Evolutionary conservation across 1,140 invertebrate genomes (phyloP), one percentile per base, ranked within the genome.

Genomic region (Diploscapter pachys): DNA sequence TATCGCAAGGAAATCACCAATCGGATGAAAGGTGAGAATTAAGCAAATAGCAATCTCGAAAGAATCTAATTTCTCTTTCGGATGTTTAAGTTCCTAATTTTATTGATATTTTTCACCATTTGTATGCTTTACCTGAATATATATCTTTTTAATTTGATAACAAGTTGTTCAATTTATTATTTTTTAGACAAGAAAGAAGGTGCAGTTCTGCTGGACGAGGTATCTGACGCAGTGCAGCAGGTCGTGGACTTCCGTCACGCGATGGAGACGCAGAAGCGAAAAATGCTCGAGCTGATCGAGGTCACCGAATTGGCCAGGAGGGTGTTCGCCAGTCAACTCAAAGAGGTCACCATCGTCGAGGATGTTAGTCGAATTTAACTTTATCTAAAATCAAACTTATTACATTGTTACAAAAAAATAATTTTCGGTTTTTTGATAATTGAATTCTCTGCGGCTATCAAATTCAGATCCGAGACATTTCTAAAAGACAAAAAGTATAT

Each of bases 281-380:
- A 68, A 71, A 64, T 81, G 61, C 63, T 76, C 53, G 80, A 82
- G 53, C 13, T 81, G 56, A 67, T 80, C n/a, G 72, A 81, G 64
- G 63, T 67, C 5, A 9, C 70, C 4, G 73, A 68, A 48, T 52
- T 67, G 4, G 76, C 80, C 3, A 80, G 81, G 63, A 62, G 62
- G 13, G 57, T 74, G 3, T 79, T 82, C 51, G 63, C 73, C 66
- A 72, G 69, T 11, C 82, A 84, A 70, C 63, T 82, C 52, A 62
- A 80, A 69, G 81, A 82, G 69, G 81, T 82, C 5, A 71, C 80
- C 3, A 72, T 82, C 5, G 82, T 82, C 4, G 73, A 82, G 6
- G 81, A 82, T 72, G 80, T 84, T 31, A 31, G 31, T 3, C 62
- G 31, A 31, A 31, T 31, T 31, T 31, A 31, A 31, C 31, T 31